Percentiles rank a stretch among this genome's conserved stretches.
These are phyloP conservation scores for Rhorus exstirpatorius DNA, from an alignment of 2,888 invertebrate genomes.

Conservation along the genomic window DNA sequence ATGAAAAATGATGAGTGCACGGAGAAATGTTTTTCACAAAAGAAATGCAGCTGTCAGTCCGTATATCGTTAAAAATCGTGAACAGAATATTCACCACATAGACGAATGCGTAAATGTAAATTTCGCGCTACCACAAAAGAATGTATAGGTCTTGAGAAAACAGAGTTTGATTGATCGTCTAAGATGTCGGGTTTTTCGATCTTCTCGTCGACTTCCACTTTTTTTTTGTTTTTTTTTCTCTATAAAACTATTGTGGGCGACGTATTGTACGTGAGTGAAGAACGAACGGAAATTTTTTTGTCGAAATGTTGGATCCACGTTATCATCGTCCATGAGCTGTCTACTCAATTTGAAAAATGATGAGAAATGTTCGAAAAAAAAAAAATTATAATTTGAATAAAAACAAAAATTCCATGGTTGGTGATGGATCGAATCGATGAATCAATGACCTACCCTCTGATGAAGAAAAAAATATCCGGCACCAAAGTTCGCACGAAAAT, in stretches of 20 bases:
- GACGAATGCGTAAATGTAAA: background rate
- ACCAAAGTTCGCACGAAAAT: background rate
- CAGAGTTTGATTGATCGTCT: conserved; percentile 13
- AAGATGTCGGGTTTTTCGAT: background rate
- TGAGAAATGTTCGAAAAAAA: background rate
- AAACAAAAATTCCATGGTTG: no score
- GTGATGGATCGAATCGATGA: background rate
- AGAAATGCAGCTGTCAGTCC: conserved; percentile 13
- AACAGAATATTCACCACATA: no score
- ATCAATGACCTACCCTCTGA: conserved; percentile 5
- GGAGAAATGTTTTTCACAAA: background rate
- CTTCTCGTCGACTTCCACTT: background rate
- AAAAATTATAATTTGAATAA: background rate
- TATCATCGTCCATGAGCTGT: background rate
- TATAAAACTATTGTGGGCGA: background rate
- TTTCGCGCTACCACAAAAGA: conserved; percentile 1
- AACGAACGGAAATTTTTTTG: background rate
- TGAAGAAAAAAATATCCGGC: background rate
- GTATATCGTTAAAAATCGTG: background rate
- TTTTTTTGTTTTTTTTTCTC: background rate
- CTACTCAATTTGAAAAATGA: background rate
- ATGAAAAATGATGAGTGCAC: no score
- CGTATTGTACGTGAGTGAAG: background rate
- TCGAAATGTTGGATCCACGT: background rate
- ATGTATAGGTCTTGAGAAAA: background rate